phyloP scores from a whole-genome alignment of 2,888 invertebrate genomes.

The Callyntrura guangdongensis region DNA sequence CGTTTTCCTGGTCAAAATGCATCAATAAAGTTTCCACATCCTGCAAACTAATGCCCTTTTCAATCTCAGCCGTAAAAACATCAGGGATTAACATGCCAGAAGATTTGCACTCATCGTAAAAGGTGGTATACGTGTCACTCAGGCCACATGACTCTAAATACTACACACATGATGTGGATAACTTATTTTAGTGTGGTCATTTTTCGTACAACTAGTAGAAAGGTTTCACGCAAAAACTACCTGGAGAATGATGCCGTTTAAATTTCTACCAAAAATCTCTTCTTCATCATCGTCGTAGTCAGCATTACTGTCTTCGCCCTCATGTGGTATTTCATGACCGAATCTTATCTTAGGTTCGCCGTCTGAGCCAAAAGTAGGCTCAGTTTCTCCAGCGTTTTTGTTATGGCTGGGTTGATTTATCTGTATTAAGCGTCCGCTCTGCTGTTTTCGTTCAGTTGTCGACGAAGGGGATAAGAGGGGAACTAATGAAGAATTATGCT shows the following conservation, averaged over 20 bases:
- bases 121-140: conserved; percentile 79
- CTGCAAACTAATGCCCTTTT: conserved; percentile 67
- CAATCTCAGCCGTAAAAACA: conserved; percentile 59
- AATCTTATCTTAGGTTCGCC: neutral
- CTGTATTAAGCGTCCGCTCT: neutral
- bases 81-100: conserved; percentile 77
- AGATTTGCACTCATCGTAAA: conserved; percentile 82
- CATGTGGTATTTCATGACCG: neutral
- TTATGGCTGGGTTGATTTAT: neutral
- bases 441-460: neutral
- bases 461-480: neutral
- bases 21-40: conserved; percentile 82
- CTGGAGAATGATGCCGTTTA: conserved; percentile 79
- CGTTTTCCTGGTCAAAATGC: conserved; percentile 83
- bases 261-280: conserved; percentile 72
- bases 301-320: neutral
- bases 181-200: neutral
- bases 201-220: neutral
- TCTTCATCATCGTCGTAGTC: conserved; percentile 56
- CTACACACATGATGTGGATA: conserved; percentile 40
- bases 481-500: neutral
- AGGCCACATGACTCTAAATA: conserved; percentile 83
- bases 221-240: conserved; percentile 31
- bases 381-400: neutral
- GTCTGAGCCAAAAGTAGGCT: neutral